Base-by-base conservation (phyloP, 2,888 invertebrate genomes). In the Dynastes grantii region DNA sequence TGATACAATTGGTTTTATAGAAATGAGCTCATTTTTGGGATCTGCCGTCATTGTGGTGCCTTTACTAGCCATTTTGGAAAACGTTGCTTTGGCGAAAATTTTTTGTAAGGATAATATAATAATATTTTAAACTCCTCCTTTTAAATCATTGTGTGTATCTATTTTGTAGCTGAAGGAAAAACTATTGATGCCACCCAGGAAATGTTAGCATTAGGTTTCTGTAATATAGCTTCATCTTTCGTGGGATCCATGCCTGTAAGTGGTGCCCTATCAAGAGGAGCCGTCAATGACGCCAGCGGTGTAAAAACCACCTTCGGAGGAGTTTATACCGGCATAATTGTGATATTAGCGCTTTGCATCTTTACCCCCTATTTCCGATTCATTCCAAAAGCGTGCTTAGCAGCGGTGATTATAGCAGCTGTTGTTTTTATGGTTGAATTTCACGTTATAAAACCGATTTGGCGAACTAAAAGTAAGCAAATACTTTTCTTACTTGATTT, bases 61-160 rank as follows among this genome's bases (percentile, higher is more conserved):
- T 2, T 86, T 95, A 45, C 87, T 94, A 77, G 92, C 93, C 8
- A 90, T 94, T 65, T 88, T 95, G 82, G 94, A 94, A 85, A 92
- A 93, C 82, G 92, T 94, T 80, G 94, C 94, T 2, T 91, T 94
- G 67, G 94, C 93, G 55, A 94, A 94, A 90, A 93, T 93, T 22
- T 94, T 94, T 86, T 84, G 88, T 88, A 85, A 86, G 87, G 84
- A 61, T 58, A 68, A 16, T 37, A 76, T 22, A 29, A 4, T 49
- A 53, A 27, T 51, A 22, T 51, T 32, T 0, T 22, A 22, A 22
- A 22, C 22, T 22, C 22, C 22, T 22, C 45, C 8, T 45, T 11
- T 45, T 45, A 11, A 45, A 53, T 79, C 49, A 45, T 58, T 61
- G 45, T 11, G 11, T 11, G 11, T 2, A 45, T 13, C 40, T 73